Base-by-base conservation (phyloP, 2,113 vertebrate genomes). In the Elachura formosa region DNA sequence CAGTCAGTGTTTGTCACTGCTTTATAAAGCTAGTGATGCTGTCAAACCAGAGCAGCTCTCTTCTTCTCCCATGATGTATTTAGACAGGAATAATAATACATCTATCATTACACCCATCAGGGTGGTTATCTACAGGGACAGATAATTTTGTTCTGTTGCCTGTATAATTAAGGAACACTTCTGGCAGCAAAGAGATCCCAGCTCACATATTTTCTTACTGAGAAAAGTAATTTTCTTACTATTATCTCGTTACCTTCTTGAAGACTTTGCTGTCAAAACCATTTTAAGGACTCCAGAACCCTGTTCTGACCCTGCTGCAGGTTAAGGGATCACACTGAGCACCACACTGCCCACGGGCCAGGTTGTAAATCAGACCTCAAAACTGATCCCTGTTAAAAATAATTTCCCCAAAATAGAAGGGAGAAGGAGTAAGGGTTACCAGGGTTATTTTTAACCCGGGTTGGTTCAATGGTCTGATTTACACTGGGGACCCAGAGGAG, bases 331-430 rank as follows among this genome's bases (percentile, higher is more conserved):
- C 46, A 20, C 69, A 48, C 16, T 12, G 58, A 29, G 54, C 48
- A 52, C 68, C 62, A 46, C 67, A 1, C 80, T 38, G 71, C 45
- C 54, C 33, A 61, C 0, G 1, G 80, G 64, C 90, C 84, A 67
- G 46, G 56, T 34, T 18, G 21, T 55, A 89, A 96, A 91, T 18
- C 51, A 75, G 69, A 51, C 80, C 72, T 90, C 91, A 52, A 31
- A 92, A 90, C 73, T 64, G 74, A 90, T 59, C 75, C 90, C 79
- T 40, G 77, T 77, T 91, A 95, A 96, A 96, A 96, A 95, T 95
- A 96, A 74, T 45, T 59, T 84, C 87, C 74, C 59, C 66, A 77
- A 84, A 94, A 95, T 92, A 96, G 91, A 74, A 43, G 64, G 36
- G 80, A 74, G 88, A 68, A 89, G 89, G 84, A 91, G 87, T 59